phyloP scores from a whole-genome alignment of 2,113 vertebrate species.

The Arvicanthis niloticus region DNA sequence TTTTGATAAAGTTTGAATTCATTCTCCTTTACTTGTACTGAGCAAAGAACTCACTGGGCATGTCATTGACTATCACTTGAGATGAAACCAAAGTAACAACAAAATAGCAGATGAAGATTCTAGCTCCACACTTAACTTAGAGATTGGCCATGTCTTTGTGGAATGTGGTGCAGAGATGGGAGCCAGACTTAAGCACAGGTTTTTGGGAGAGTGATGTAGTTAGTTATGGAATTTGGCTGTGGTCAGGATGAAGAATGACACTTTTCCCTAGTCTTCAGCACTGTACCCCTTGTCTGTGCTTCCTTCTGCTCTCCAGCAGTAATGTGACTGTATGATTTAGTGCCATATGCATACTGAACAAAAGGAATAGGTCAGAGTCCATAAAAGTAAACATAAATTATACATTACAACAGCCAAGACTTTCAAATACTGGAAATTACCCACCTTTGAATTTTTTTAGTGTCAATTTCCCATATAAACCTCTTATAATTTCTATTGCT shows the following conservation, averaged over 20 bases:
- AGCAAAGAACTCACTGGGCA: not conserved
- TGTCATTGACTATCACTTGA: not conserved
- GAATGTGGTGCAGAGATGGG: not conserved
- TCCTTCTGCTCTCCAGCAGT: not conserved
- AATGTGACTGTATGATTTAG: not conserved
- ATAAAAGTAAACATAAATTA: slow-evolving; percentile 8
- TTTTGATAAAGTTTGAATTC: not conserved
- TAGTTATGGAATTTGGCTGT: not conserved
- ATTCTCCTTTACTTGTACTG: not conserved
- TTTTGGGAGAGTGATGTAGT: not conserved
- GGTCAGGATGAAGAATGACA: not conserved
- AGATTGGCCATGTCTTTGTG: not conserved
- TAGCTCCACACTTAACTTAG: not conserved
- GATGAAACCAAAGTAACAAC: not conserved
- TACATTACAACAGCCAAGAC: not conserved
- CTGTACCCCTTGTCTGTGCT: accelerated
- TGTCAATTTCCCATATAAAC: not conserved
- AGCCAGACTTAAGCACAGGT: not conserved
- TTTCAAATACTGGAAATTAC: not conserved
- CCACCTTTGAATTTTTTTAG: not conserved
- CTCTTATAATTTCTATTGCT: not conserved
- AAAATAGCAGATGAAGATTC: not conserved
- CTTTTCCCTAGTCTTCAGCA: not conserved
- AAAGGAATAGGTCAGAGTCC: not conserved
- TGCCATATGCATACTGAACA: not conserved